These are phyloP conservation scores for Dasyornis broadbenti DNA, from an alignment of 2,113 vertebrate species.

Conservation along the genomic window DNA sequence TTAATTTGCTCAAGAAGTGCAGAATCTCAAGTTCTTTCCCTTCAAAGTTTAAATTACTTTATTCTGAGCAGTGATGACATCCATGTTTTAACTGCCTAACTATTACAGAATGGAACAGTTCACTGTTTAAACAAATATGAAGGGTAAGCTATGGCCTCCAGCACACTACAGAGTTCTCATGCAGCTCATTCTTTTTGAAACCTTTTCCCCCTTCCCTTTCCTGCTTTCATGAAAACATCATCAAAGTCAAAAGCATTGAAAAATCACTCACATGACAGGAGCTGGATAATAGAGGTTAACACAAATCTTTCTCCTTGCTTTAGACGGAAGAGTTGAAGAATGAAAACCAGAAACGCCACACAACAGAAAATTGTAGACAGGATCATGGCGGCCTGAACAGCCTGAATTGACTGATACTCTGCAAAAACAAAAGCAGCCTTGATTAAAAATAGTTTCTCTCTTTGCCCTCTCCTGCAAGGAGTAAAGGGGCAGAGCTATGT, in stretches of 20 bases:
- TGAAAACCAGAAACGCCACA: constrained; percentile 86
- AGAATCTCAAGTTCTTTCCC: not conserved
- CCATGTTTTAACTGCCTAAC: not conserved
- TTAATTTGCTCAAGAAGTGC: not conserved
- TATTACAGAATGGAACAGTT: not conserved
- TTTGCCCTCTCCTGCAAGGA: not conserved
- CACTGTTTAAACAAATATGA: not conserved
- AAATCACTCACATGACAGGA: constrained; percentile 87
- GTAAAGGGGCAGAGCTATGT: not conserved
- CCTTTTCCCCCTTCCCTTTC: not conserved
- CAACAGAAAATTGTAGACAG: constrained; percentile 89
- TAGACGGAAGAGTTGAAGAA: constrained; percentile 95
- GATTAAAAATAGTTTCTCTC: not conserved
- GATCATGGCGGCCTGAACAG: constrained; percentile 90
- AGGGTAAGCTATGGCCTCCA: not conserved
- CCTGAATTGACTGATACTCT: constrained; percentile 83
- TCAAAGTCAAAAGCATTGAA: not conserved
- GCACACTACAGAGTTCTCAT: not conserved
- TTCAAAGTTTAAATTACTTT: not conserved
- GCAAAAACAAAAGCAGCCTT: constrained; percentile 22
- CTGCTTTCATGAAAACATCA: not conserved
- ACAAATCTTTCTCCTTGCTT: constrained; percentile 94
- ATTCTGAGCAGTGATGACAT: not conserved
- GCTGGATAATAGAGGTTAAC: constrained; percentile 87
- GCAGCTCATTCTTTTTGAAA: not conserved